Conservation (phyloP, 2,797 vertebrate genomes). For the Adrianichthys oophorus region DNA sequence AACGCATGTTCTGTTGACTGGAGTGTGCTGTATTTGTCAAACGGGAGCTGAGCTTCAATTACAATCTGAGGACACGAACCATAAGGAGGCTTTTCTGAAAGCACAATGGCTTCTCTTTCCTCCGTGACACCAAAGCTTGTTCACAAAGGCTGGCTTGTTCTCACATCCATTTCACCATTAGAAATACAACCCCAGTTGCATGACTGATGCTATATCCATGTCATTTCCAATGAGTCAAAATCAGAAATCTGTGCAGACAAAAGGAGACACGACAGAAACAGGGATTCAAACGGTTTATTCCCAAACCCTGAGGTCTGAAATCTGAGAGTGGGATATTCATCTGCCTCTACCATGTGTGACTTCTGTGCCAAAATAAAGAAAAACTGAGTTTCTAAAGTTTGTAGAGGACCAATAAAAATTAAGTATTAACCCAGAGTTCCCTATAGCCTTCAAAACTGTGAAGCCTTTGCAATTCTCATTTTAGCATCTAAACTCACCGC, state of each 20-base stretch:
- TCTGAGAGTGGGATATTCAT: too few species aligned
- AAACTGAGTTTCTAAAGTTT: too few species aligned
- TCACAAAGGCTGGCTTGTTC: slow-evolving; percentile 79
- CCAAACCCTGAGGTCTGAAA: too few species aligned
- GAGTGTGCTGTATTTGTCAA: slow-evolving; percentile 63
- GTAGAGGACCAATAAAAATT: too few species aligned
- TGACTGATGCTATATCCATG: slow-evolving; percentile 66
- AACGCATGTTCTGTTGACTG: slow-evolving; percentile 53
- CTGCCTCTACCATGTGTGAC: too few species aligned
- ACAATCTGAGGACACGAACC: slow-evolving; percentile 76
- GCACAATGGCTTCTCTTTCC: slow-evolving; percentile 80
- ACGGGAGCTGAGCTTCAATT: slow-evolving; percentile 71
- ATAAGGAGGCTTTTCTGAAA: slow-evolving; percentile 74
- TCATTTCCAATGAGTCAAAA: slow-evolving; percentile 57
- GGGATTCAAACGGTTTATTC: slow-evolving; percentile 2
- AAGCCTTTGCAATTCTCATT: too few species aligned
- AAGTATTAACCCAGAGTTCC: too few species aligned
- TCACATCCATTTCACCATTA: slow-evolving; percentile 66
- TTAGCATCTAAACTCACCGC: too few species aligned
- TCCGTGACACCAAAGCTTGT: slow-evolving; percentile 72
- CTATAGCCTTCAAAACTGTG: too few species aligned
- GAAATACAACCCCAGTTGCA: slow-evolving; percentile 63
- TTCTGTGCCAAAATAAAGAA: too few species aligned
- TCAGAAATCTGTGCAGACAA: slow-evolving; percentile 37
- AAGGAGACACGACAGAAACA: slow-evolving; percentile 4